These are phyloP conservation scores for Bombus sibiricus DNA, from an alignment of 1,140 invertebrate species.

Conservation along the genomic window DNA sequence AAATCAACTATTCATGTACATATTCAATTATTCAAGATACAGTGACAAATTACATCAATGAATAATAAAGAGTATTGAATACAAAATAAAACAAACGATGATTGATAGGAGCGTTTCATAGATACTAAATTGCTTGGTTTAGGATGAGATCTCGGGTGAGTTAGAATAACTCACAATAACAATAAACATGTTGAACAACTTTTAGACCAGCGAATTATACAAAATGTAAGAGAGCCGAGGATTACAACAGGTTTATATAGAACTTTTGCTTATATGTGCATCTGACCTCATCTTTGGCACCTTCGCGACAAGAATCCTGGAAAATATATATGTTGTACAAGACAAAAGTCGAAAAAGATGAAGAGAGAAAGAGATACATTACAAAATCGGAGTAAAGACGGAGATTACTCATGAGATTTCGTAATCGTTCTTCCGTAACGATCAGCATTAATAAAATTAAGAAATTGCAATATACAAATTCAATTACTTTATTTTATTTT, in stretches of 20 bases:
- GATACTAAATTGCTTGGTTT: background rate
- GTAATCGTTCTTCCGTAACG: background rate
- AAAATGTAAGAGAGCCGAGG: background rate
- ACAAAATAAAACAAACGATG: background rate
- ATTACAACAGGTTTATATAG: constrained; percentile 41
- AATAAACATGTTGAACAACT: constrained; percentile 17
- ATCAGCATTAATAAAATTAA: background rate
- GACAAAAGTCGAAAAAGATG: background rate
- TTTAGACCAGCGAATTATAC: constrained; percentile 8
- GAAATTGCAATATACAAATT: too few species aligned
- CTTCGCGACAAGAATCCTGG: background rate
- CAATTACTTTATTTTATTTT: too few species aligned
- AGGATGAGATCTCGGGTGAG: background rate
- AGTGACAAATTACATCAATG: background rate
- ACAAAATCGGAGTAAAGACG: background rate
- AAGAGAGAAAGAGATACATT: background rate
- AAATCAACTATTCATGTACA: background rate
- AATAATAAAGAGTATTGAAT: background rate
- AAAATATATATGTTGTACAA: constrained; percentile 2
- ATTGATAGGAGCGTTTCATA: background rate
- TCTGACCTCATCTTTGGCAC: constrained; percentile 56
- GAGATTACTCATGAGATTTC: background rate
- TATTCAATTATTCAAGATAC: background rate
- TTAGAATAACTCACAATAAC: background rate
- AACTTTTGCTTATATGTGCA: constrained; percentile 40